phyloP scores from a whole-genome alignment of 2,888 invertebrate genomes.

The Cistogaster globosa region DNA sequence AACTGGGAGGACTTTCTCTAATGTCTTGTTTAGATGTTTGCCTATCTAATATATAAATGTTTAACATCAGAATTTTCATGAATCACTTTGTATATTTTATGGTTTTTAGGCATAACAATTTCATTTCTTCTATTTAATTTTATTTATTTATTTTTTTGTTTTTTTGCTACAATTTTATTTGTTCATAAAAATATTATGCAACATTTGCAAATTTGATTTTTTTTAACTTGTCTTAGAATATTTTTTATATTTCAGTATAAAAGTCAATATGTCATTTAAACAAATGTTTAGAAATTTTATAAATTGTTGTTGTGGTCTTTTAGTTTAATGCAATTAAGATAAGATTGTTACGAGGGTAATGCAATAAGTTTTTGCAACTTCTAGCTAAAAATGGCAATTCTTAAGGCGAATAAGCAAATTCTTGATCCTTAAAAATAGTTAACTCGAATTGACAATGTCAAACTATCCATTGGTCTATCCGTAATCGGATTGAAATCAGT shows the following conservation, averaged over 20 bases:
- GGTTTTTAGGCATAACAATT: slow-evolving; percentile 37
- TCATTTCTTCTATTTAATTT: too few relatives aligned
- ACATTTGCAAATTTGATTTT: slow-evolving; percentile 1
- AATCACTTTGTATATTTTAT: slow-evolving; percentile 55
- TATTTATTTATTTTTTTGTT: too few relatives aligned
- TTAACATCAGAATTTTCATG: slow-evolving; percentile 42
- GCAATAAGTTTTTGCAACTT: too few relatives aligned
- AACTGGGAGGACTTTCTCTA: slow-evolving; percentile 15
- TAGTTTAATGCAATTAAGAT: neutral
- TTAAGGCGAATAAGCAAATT: too few relatives aligned
- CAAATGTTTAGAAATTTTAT: slow-evolving; percentile 5
- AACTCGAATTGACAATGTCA: too few relatives aligned
- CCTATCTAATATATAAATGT: slow-evolving; percentile 4
- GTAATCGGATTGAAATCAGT: too few relatives aligned
- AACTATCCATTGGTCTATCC: too few relatives aligned
- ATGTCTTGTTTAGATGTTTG: slow-evolving; percentile 6
- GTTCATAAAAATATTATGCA: slow-evolving; percentile 32
- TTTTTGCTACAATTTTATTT: neutral
- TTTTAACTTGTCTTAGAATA: neutral
- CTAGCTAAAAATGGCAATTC: too few relatives aligned
- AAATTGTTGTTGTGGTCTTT: neutral
- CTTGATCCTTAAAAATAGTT: too few relatives aligned
- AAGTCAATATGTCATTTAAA: slow-evolving; percentile 57
- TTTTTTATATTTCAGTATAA: slow-evolving; percentile 28
- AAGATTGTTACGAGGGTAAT: neutral